Percentiles rank a stretch among this genome's conserved stretches.
These are phyloP conservation scores for Prietella phreatophila DNA, from an alignment of 2,113 vertebrate species.

Conservation along the genomic window DNA sequence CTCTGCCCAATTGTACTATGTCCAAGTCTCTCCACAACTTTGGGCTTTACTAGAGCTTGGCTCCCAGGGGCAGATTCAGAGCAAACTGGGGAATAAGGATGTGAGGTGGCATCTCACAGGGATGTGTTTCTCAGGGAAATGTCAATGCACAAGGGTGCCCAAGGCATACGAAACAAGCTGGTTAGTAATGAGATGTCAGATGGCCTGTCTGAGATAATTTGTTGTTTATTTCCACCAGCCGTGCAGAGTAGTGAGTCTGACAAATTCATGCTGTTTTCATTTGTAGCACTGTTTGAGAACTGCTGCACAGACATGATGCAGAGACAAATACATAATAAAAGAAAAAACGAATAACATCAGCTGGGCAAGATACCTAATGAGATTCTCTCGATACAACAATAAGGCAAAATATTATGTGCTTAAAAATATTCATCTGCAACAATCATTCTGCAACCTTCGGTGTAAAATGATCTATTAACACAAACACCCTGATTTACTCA, in stretches of 20 bases:
- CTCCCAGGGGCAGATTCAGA: not conserved
- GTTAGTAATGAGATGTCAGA: not conserved
- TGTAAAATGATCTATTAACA: not conserved
- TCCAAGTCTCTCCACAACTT: not conserved
- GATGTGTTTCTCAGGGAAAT: constrained; percentile 14
- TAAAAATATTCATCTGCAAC: not conserved
- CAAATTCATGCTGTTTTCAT: not conserved
- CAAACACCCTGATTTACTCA: not conserved
- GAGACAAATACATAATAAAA: not conserved
- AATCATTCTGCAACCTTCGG: not conserved
- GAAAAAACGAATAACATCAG: not conserved
- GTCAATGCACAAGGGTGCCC: not conserved
- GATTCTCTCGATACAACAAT: not conserved
- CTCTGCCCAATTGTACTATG: not conserved
- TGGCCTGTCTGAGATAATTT: not conserved
- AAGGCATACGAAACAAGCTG: not conserved
- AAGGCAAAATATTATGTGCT: not conserved
- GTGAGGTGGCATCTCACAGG: constrained; percentile 14
- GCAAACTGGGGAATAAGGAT: not conserved
- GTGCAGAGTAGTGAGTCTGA: not conserved
- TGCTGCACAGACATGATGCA: not conserved
- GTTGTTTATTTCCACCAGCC: not conserved
- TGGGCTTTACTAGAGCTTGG: not conserved
- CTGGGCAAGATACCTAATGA: not conserved
- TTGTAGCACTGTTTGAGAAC: not conserved